Conservation (phyloP, 1,140 invertebrate genomes). For the Drosophila seguyi region DNA sequence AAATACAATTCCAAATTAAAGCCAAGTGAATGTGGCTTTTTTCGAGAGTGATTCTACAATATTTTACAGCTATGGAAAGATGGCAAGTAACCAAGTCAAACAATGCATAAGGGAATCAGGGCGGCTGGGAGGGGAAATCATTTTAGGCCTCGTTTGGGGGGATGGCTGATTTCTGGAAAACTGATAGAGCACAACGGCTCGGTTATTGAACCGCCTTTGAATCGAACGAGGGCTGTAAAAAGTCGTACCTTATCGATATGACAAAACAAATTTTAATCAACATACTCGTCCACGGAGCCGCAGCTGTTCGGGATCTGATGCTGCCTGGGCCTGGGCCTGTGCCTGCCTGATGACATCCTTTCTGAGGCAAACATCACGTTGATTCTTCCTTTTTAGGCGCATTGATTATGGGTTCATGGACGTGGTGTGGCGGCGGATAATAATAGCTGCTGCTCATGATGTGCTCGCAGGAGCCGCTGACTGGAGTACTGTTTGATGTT, state of each 20-base stretch:
- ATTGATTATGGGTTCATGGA: conserved; percentile 63
- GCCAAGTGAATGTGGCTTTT: conserved; percentile 12
- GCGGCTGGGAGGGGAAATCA: conserved; percentile 12
- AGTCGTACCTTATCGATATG: conserved; percentile 73
- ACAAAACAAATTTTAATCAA: conserved; percentile 82
- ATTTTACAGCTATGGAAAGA: conserved; percentile 6
- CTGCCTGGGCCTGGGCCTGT: conserved; percentile 29
- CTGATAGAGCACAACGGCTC: conserved; percentile 69
- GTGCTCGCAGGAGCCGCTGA: conserved; percentile 31
- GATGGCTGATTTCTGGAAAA: conserved; percentile 41
- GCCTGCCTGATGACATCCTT: conserved; percentile 72
- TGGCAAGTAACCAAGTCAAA: conserved; percentile 41
- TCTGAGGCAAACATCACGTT: conserved; percentile 67
- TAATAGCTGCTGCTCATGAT: conserved; percentile 73
- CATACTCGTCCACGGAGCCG: conserved; percentile 47
- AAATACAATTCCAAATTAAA: conserved; percentile 10
- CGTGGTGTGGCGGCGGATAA: conserved; percentile 46
- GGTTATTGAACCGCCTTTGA: conserved; percentile 70
- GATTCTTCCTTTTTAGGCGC: conserved; percentile 54
- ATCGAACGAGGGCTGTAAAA: conserved; percentile 55
- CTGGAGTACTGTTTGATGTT: conserved; percentile 73
- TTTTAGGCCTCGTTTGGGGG: conserved; percentile 39
- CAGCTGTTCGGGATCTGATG: conserved; percentile 46
- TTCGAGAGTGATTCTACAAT: conserved; percentile 15
- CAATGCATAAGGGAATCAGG: conserved; percentile 44